Conservation (phyloP, 1,140 invertebrate species). For the Leptinotarsa defecta region DNA sequence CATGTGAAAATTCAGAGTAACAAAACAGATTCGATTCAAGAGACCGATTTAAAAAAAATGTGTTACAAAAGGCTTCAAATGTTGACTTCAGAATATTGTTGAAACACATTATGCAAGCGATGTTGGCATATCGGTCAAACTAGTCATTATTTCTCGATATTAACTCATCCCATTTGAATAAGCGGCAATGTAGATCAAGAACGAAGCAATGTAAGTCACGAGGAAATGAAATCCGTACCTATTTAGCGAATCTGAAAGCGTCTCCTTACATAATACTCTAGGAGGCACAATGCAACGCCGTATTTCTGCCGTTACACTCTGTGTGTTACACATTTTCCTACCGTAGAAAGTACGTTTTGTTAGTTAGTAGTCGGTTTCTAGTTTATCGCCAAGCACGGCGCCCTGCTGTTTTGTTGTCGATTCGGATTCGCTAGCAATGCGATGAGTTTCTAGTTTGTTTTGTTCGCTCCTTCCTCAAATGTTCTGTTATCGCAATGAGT, state of each 20-base stretch:
- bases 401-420: neutral
- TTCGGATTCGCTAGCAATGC: slow-evolving; percentile 3
- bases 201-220: slow-evolving; percentile 17
- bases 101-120: no score
- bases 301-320: neutral
- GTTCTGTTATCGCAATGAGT: slow-evolving; percentile 40
- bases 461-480: slow-evolving; percentile 25
- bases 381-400: slow-evolving; percentile 13
- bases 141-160: neutral
- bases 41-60: no score
- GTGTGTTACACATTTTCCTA: slow-evolving; percentile 12
- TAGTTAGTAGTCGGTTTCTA: slow-evolving; percentile 10
- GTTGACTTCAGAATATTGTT: no score
- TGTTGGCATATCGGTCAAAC: no score
- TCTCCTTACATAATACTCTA: slow-evolving; percentile 19
- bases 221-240: slow-evolving; percentile 27
- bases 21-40: no score
- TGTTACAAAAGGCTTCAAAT: no score
- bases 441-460: slow-evolving; percentile 3
- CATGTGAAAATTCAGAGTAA: no score
- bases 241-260: slow-evolving; percentile 22
- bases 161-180: slow-evolving; percentile 10
- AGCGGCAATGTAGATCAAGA: slow-evolving; percentile 21
- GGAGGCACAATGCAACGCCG: slow-evolving; percentile 18
- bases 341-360: slow-evolving; percentile 22